Conservation (phyloP, 2,113 vertebrate genomes). For the Ramphastos sulfuratus region DNA sequence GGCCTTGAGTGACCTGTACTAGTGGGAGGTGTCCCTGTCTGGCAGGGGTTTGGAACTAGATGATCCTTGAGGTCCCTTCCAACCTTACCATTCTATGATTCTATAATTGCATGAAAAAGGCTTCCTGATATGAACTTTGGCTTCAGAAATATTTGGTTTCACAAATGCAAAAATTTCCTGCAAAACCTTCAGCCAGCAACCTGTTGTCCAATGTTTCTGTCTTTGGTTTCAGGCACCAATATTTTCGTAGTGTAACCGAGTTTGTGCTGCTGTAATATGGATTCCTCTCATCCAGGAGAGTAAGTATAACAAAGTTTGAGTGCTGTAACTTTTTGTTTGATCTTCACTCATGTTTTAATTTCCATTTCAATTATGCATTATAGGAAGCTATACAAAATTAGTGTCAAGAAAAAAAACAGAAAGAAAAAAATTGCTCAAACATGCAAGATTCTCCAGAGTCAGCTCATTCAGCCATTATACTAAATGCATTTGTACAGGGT, state of each 20-base stretch:
- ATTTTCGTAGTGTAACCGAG: constrained; percentile 21
- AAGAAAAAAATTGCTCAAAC: constrained; percentile 9
- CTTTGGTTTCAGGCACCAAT: neutral
- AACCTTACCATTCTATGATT: no score
- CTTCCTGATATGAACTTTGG: neutral
- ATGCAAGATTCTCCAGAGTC: constrained; percentile 42
- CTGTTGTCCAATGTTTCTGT: neutral
- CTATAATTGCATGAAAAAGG: no score
- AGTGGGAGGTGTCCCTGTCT: no score
- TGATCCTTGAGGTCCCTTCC: no score
- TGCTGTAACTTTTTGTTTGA: constrained; percentile 42
- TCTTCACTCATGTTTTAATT: constrained; percentile 59
- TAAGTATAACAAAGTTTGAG: constrained; percentile 33
- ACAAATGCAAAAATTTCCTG: neutral
- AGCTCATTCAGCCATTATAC: constrained; percentile 42
- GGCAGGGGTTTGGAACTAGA: no score
- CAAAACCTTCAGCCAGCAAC: neutral
- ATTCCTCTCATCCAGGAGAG: constrained; percentile 11
- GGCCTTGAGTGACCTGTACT: no score
- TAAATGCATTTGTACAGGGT: constrained; percentile 35
- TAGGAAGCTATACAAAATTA: constrained; percentile 61
- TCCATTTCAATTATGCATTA: constrained; percentile 49
- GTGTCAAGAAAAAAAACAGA: constrained; percentile 34
- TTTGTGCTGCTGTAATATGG: constrained; percentile 21
- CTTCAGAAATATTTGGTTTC: neutral